These are phyloP conservation scores for Platycheirus albimanus DNA, from an alignment of 2,888 invertebrate species.

Conservation along the genomic window DNA sequence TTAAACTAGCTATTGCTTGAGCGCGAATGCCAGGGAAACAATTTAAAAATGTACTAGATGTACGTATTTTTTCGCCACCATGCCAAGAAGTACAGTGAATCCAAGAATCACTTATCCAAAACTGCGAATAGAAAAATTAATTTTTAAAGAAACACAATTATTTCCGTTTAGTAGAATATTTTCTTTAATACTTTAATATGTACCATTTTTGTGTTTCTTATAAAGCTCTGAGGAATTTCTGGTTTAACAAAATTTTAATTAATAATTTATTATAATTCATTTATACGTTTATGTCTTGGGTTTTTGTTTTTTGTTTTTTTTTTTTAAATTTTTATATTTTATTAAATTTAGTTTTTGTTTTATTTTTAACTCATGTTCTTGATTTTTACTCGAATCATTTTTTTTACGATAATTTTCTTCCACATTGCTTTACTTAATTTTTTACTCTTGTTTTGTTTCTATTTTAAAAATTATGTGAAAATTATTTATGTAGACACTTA, in stretches of 20 bases:
- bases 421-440: slow-evolving; percentile 43
- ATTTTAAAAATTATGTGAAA: slow-evolving; percentile 16
- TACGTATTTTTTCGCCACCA: too few species aligned
- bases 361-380: too few species aligned
- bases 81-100: too few species aligned
- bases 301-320: slow-evolving; percentile 57
- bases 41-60: too few species aligned
- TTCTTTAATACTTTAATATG: slow-evolving; percentile 72
- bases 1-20: too few species aligned
- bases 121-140: too few species aligned
- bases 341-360: background rate
- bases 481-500: slow-evolving; percentile 42
- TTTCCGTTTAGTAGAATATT: slow-evolving; percentile 64
- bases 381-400: too few species aligned
- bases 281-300: slow-evolving; percentile 49
- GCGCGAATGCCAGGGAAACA: too few species aligned
- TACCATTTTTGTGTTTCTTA: slow-evolving; percentile 69
- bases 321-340: slow-evolving; percentile 4
- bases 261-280: slow-evolving; percentile 43
- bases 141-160: slow-evolving; percentile 9
- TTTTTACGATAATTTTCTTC: slow-evolving; percentile 40
- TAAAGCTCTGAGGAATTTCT: slow-evolving; percentile 73
- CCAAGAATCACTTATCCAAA: too few species aligned
- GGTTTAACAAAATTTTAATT: slow-evolving; percentile 71
- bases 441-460: slow-evolving; percentile 30